A percentile compares a stretch with the other conserved stretches of the same genome.
Evolutionary conservation across 2,888 invertebrate genomes (phyloP).

Genomic region (Tolmerus cingulatus): DNA sequence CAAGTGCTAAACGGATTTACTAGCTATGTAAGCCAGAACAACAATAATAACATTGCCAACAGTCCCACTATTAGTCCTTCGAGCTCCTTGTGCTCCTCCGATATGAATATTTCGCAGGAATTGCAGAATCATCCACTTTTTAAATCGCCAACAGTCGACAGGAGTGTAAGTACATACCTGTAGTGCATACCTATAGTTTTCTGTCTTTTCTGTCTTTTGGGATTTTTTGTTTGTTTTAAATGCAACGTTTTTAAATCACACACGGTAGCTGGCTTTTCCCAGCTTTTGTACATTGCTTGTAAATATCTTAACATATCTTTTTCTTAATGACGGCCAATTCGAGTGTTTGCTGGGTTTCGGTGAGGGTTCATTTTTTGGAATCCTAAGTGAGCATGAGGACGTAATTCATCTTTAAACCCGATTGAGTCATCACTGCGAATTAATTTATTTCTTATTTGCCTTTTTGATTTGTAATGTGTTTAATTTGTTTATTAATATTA

Average conservation of each 20-base stretch:
- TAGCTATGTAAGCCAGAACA: constrained; percentile 53
- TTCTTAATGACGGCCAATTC: neutral
- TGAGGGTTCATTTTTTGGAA: neutral
- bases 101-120: constrained; percentile 69
- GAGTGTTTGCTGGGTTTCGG: neutral
- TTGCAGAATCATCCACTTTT: constrained; percentile 64
- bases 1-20: constrained; percentile 59
- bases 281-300: neutral
- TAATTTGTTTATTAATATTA: neutral
- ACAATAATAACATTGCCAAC: constrained; percentile 39
- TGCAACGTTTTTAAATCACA: constrained; percentile 50
- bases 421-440: neutral
- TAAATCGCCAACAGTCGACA: constrained; percentile 70
- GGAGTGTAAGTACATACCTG: constrained; percentile 67
- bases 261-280: constrained; percentile 31
- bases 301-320: neutral
- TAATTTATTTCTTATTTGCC: neutral
- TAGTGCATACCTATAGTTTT: constrained; percentile 9
- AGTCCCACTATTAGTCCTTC: constrained; percentile 63
- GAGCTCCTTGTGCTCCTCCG: constrained; percentile 62
- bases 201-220: constrained; percentile 49
- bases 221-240: constrained; percentile 51
- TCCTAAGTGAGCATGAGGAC: neutral
- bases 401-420: neutral
- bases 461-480: neutral